Conservation (phyloP, 2,888 invertebrate genomes). For the Agriopis leucophaearia region DNA sequence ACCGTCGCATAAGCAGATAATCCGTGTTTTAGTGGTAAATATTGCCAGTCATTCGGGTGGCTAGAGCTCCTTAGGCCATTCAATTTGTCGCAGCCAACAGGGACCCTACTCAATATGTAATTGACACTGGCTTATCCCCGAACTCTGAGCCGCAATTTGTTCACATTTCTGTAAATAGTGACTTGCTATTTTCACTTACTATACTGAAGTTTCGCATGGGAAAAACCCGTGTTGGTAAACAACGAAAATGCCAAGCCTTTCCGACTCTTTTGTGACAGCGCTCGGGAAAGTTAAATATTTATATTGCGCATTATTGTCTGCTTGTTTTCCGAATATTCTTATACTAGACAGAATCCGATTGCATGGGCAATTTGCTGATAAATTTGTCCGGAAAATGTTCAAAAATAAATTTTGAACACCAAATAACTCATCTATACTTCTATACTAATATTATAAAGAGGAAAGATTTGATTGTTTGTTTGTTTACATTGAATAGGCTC, state of each 20-base stretch:
- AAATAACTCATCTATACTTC: not conserved
- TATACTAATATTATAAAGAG: not conserved
- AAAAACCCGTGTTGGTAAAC: conserved; percentile 50
- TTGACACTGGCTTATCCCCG: conserved; percentile 82
- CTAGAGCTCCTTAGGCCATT: conserved; percentile 71
- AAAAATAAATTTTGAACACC: not conserved
- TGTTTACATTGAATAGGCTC: too few relatives aligned
- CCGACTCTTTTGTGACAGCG: conserved; percentile 41
- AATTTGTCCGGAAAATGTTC: not conserved
- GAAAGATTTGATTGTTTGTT: too few relatives aligned
- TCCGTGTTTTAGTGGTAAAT: conserved; percentile 73
- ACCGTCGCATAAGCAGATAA: conserved; percentile 63
- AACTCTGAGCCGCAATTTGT: conserved; percentile 79
- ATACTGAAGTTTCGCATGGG: conserved; percentile 48
- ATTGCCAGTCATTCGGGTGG: conserved; percentile 71
- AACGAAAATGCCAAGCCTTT: conserved; percentile 47
- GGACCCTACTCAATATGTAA: conserved; percentile 82
- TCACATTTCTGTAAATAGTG: conserved; percentile 72
- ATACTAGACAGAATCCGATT: conserved; percentile 25
- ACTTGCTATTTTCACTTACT: conserved; percentile 61
- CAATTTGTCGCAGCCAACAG: conserved; percentile 75
- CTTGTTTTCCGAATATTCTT: conserved; percentile 25
- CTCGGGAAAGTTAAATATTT: conserved; percentile 47
- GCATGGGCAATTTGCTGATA: conserved; percentile 4
- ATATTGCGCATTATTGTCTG: conserved; percentile 41